Conservation (phyloP, 2,113 vertebrate species). For the Hemiscyllium ocellatum region DNA sequence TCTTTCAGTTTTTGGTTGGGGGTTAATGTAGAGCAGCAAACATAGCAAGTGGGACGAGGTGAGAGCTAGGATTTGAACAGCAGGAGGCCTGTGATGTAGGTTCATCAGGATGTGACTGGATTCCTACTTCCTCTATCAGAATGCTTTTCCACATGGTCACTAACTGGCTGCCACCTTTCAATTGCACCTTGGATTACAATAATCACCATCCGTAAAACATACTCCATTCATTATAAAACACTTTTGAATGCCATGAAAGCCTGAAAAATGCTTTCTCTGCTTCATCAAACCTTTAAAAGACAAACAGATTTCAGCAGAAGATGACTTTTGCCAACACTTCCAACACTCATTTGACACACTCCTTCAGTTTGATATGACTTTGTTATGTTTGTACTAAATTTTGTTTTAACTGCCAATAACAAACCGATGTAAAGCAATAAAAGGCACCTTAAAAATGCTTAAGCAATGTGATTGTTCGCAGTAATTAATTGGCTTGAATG, state of each 20-base stretch:
- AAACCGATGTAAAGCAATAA: not conserved
- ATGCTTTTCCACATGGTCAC: not conserved
- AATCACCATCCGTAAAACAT: not conserved
- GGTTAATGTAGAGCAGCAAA: not conserved
- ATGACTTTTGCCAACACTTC: not conserved
- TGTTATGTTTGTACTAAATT: not conserved
- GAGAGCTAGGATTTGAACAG: not conserved
- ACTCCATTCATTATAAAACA: not conserved
- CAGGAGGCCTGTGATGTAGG: not conserved
- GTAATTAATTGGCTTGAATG: not conserved
- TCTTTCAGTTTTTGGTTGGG: too few relatives aligned
- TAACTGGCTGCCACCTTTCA: not conserved
- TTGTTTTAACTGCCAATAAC: not conserved
- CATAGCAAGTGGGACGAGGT: not conserved
- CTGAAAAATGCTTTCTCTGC: not conserved
- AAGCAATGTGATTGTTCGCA: not conserved
- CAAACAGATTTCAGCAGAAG: not conserved
- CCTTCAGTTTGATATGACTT: not conserved
- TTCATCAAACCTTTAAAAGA: too few relatives aligned
- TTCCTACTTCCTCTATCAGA: not conserved
- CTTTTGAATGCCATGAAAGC: not conserved
- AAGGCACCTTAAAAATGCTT: conserved; percentile 11
- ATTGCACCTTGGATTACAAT: not conserved
- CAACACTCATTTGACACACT: not conserved
- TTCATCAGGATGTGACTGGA: not conserved